Conservation (phyloP, 2,888 invertebrate species). For the Branchinecta sandiegonensis region DNA sequence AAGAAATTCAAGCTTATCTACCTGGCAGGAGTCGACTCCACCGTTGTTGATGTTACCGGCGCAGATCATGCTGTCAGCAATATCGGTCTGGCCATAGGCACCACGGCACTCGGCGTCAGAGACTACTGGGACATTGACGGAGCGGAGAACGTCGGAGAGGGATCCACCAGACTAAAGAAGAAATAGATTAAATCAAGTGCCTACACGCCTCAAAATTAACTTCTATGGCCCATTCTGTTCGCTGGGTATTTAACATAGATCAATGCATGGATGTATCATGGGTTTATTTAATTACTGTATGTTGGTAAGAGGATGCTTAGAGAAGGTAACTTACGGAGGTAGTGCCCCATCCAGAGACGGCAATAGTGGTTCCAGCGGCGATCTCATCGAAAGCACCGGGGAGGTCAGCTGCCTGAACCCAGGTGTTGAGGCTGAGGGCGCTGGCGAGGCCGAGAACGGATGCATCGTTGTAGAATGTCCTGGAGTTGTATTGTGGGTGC, state of each 20-base stretch:
- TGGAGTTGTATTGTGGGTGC: constrained; percentile 19
- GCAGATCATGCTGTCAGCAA: constrained; percentile 33
- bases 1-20: constrained; percentile 26
- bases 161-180: constrained; percentile 15
- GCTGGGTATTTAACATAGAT: too few relatives aligned
- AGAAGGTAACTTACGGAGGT: constrained; percentile 29
- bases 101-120: constrained; percentile 38
- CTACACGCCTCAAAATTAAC: too few relatives aligned
- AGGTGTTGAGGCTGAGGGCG: background rate
- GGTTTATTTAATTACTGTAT: too few relatives aligned
- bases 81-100: constrained; percentile 35
- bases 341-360: constrained; percentile 42
- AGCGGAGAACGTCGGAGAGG: constrained; percentile 33
- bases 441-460: constrained; percentile 46
- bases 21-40: constrained; percentile 25
- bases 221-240: too few relatives aligned
- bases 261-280: too few relatives aligned
- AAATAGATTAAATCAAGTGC: too few relatives aligned
- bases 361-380: constrained; percentile 29
- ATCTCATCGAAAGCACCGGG: constrained; percentile 22
- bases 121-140: constrained; percentile 34
- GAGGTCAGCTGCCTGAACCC: background rate
- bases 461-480: constrained; percentile 44
- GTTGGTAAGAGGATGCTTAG: too few relatives aligned
- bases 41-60: constrained; percentile 23